Conservation (phyloP, 2,888 invertebrate species). For the Acleris laterana region DNA sequence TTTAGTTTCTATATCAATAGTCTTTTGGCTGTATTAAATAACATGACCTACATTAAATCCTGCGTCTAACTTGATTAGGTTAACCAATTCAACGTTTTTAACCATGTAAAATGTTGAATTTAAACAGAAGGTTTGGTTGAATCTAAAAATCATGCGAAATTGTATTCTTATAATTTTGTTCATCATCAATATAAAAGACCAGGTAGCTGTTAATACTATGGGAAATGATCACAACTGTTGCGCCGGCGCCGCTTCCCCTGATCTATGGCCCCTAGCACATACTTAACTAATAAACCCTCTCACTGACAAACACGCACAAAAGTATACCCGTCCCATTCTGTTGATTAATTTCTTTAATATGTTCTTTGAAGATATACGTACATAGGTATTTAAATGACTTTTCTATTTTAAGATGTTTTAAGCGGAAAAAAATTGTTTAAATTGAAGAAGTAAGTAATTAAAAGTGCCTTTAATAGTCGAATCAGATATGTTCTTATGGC, state of each 20-base stretch:
- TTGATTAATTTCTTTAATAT: not conserved
- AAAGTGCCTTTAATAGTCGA: not conserved
- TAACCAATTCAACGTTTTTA: too few species aligned
- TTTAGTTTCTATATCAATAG: conserved; percentile 12
- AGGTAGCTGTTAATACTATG: conserved; percentile 17
- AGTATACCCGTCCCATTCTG: conserved; percentile 61
- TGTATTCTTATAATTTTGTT: not conserved
- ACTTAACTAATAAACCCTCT: conserved; percentile 73
- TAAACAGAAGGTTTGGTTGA: not conserved
- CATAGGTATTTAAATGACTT: not conserved
- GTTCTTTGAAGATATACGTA: not conserved
- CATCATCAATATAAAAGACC: conserved; percentile 5
- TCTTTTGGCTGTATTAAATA: not conserved
- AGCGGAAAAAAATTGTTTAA: not conserved
- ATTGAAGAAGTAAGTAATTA: not conserved
- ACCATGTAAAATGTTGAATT: not conserved
- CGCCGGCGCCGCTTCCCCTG: conserved; percentile 72
- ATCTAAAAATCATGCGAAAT: not conserved
- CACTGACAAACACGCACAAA: conserved; percentile 56
- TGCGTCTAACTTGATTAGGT: too few species aligned
- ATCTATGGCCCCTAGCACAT: conserved; percentile 76
- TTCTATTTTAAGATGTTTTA: not conserved
- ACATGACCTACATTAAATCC: too few species aligned
- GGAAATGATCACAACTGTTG: conserved; percentile 52
- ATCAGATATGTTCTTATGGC: conserved; percentile 7